Evolutionary conservation across 2,888 invertebrate species (phyloP).

Genomic region (Leptogaster cylindrica): DNA sequence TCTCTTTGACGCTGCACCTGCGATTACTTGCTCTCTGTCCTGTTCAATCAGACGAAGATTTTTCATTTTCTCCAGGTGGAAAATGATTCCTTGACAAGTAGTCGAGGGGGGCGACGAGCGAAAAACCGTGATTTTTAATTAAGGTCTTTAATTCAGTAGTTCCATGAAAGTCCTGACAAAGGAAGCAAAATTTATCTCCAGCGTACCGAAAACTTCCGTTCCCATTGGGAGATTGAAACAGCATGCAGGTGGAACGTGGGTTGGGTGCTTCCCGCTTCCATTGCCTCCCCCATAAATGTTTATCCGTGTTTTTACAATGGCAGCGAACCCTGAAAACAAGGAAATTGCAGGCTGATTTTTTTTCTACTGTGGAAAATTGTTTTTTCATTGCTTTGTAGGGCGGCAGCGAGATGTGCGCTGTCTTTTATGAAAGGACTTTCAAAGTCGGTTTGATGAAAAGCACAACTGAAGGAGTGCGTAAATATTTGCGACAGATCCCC

Average conservation of each 20-base stretch:
- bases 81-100: background rate
- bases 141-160: background rate
- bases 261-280: no score
- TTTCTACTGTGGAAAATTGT: background rate
- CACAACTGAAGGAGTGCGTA: slow-evolving; percentile 35
- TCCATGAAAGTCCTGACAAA: slow-evolving; percentile 10
- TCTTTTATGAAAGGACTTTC: slow-evolving; percentile 1
- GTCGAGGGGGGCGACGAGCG: background rate
- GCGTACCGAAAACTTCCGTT: slow-evolving; percentile 33
- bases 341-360: slow-evolving; percentile 15
- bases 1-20: background rate
- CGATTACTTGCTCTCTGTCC: background rate
- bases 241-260: background rate
- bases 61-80: background rate
- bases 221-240: slow-evolving; percentile 20
- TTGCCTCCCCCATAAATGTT: background rate
- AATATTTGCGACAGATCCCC: slow-evolving; percentile 30
- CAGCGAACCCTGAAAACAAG: slow-evolving; percentile 18
- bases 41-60: background rate
- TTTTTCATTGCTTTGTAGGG: slow-evolving; percentile 3
- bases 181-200: slow-evolving; percentile 17
- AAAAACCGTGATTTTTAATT: slow-evolving; percentile 9
- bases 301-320: slow-evolving; percentile 23
- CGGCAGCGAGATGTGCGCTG: background rate
- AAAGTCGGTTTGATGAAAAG: slow-evolving; percentile 29